Evolutionary conservation across 2,113 vertebrate species (phyloP).

Genomic region (Damaliscus lunatus): DNA sequence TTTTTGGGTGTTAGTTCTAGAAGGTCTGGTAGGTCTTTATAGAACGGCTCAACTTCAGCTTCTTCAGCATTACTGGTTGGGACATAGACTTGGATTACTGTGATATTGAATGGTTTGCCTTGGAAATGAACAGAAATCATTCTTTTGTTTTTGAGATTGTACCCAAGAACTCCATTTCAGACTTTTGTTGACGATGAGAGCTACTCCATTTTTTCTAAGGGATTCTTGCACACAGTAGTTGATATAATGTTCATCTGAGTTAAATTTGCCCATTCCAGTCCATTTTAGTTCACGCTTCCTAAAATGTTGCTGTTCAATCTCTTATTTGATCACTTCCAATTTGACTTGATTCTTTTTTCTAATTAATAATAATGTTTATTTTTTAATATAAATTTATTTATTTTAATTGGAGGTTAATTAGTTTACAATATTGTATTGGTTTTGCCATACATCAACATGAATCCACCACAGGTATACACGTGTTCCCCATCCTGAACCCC

Average conservation of each 20-base stretch:
- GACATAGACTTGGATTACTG: not conserved
- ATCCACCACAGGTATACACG: too few species aligned
- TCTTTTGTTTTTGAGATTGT: not conserved
- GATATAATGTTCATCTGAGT: not conserved
- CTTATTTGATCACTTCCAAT: not conserved
- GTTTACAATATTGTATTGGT: too few species aligned
- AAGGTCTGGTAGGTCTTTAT: not conserved
- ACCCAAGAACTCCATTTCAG: not conserved
- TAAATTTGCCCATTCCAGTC: not conserved
- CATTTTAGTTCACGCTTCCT: not conserved
- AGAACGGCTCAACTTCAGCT: not conserved
- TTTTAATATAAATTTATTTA: too few species aligned
- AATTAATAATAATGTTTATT: too few species aligned
- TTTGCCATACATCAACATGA: too few species aligned
- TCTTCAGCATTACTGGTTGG: not conserved
- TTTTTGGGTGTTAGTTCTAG: not conserved
- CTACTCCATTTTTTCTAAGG: not conserved
- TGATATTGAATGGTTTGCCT: not conserved
- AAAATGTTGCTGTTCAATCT: not conserved
- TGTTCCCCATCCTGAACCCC: too few species aligned
- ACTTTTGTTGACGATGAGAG: not conserved
- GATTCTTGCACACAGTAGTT: not conserved
- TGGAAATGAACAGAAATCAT: not conserved
- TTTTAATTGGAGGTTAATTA: too few species aligned
- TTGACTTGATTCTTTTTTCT: not conserved